Conservation (phyloP, 2,888 invertebrate genomes). For the Pseudococcus jackbeardsleyi region DNA sequence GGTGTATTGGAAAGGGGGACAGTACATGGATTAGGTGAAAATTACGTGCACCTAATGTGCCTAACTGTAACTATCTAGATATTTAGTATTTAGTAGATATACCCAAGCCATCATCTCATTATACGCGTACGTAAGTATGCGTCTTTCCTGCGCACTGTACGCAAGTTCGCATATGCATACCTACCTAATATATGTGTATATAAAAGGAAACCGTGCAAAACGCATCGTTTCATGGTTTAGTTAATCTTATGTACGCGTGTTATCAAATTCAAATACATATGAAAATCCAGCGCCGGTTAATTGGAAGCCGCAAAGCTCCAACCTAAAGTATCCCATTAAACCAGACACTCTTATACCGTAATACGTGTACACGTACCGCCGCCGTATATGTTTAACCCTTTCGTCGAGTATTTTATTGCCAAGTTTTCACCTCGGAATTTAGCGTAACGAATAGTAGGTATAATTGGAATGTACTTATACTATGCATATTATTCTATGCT, state of each 20-base stretch:
- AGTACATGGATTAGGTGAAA: background rate
- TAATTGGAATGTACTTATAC: background rate
- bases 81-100: no score
- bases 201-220: background rate
- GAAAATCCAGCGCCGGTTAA: constrained; percentile 17
- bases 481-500: background rate
- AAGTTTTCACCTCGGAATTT: background rate
- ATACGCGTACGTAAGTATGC: background rate
- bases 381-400: background rate
- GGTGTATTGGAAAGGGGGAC: background rate
- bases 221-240: constrained; percentile 43
- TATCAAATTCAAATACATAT: constrained; percentile 26
- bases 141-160: background rate
- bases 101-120: no score
- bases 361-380: background rate
- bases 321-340: constrained; percentile 5
- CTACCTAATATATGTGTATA: background rate
- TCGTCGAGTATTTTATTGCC: constrained; percentile 8
- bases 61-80: background rate
- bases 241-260: constrained; percentile 31
- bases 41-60: background rate
- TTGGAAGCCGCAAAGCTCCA: constrained; percentile 27
- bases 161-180: background rate
- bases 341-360: background rate
- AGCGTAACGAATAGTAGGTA: background rate